These are phyloP conservation scores for Pheosia tremula DNA, from an alignment of 2,888 invertebrate genomes.

Conservation along the genomic window DNA sequence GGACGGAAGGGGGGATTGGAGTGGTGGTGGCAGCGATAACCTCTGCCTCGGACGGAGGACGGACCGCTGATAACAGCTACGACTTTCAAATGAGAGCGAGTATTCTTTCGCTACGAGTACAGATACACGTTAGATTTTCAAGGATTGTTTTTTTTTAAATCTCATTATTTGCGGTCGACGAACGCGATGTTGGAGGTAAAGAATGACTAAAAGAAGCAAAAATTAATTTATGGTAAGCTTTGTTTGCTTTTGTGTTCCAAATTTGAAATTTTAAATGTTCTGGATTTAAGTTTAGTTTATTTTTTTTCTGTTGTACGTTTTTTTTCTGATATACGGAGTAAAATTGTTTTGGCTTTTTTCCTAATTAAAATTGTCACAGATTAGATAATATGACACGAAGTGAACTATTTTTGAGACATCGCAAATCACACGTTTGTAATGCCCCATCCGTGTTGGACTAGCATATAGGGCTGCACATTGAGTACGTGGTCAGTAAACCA, in stretches of 20 bases:
- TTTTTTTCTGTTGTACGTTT: neutral
- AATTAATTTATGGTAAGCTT: neutral
- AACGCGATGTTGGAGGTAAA: neutral
- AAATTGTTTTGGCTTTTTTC: no score
- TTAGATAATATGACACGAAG: no score
- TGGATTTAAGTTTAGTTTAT: neutral
- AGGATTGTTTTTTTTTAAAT: constrained; percentile 27
- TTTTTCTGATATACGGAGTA: no score
- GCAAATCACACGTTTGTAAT: no score
- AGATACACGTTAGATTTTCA: constrained; percentile 41
- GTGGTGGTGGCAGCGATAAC: constrained; percentile 70
- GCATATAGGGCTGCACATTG: no score
- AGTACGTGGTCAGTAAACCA: no score
- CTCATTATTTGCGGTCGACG: neutral
- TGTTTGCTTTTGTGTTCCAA: no score
- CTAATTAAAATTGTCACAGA: no score
- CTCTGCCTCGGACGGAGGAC: constrained; percentile 72
- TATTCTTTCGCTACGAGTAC: constrained; percentile 57
- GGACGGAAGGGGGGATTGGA: constrained; percentile 56
- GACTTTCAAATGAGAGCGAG: constrained; percentile 75
- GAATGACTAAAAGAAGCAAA: neutral
- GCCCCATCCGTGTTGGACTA: no score
- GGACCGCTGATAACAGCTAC: constrained; percentile 59
- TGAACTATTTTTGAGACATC: no score
- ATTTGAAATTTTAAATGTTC: neutral